Evolutionary conservation across 2,888 invertebrate species (phyloP), one percentile per base, ranked within the genome.

Genomic region (Drosophila phalerata): DNA sequence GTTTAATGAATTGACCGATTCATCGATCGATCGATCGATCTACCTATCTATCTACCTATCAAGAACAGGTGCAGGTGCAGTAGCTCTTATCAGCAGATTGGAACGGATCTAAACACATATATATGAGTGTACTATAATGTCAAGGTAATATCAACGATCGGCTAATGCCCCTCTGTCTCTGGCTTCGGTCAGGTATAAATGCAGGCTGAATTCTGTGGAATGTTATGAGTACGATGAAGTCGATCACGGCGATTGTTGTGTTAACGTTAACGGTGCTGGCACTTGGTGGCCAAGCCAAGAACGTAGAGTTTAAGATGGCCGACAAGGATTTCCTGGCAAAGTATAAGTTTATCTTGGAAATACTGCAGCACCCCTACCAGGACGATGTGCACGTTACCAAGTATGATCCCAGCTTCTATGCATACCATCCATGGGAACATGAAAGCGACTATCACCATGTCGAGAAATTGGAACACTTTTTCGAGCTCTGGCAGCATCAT

Each of bases 351-450:
- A 85, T 94, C n/a, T 91, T 94, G 42, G 91, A 93, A 42, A 92
- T 95, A 30, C 90, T 94, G 73, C 93, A 94, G 74, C 94, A 94
- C 79, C 92, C 95, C 60, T 94, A 94, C 75, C 95, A 96, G 90
- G 94, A 94, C 93, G 94, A 92, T 67, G 87, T 92, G n/a, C 89
- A 88, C 51, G 85, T 80, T 3, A 76, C 70, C 1, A 82, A 89
- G 15, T 92, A 74, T 61, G 94, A 94, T 34, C 93, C 95, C 64
- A 95, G 95, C 75, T 90, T 64, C 58, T 62, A 63, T 5, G 92
- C 94, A 62, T 96, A 94, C 91, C 93, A 93, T 74, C 93, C 96
- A 40, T 94, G 94, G 81, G 94, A 94, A 8, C 94, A 95, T 89
- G 81, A 93, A 17, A 93, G 94, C 77, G 93, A 94, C 77, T 96